Conservation (phyloP, 2,797 vertebrate species). For the Ceyx erithaca region DNA sequence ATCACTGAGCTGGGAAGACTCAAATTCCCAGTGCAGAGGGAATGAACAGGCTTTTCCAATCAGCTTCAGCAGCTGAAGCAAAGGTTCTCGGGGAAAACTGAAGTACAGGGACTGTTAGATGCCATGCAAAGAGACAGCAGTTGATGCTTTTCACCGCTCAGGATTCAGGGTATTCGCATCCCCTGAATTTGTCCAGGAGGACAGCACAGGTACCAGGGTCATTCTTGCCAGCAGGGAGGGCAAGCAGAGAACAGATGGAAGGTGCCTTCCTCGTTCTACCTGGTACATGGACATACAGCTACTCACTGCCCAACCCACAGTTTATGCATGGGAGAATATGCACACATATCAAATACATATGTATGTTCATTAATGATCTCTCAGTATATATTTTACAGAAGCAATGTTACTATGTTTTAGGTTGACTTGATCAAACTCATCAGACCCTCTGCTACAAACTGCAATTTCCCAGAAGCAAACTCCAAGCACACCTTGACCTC, state of each 20-base stretch:
- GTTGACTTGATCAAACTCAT: neutral
- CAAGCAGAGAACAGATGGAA: neutral
- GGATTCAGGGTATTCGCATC: neutral
- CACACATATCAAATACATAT: rapidly evolving
- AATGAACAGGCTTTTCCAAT: neutral
- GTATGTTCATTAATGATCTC: neutral
- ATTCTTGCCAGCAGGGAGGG: neutral
- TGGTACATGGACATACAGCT: rapidly evolving
- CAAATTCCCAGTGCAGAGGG: neutral
- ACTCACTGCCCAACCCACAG: neutral
- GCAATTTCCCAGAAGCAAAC: neutral
- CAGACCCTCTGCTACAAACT: neutral
- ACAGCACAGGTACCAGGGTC: neutral
- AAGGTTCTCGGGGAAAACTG: neutral
- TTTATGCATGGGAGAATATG: neutral
- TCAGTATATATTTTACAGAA: neutral
- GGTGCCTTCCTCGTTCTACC: neutral
- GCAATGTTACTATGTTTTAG: neutral
- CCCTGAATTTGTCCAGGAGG: neutral
- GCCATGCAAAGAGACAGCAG: neutral
- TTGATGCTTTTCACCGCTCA: neutral
- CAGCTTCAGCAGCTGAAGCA: neutral
- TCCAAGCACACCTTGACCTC: neutral
- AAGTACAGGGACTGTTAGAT: neutral
- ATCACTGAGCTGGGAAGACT: neutral